Evolutionary conservation across 2,113 vertebrate genomes (phyloP).

Genomic region (Silurus glanis): DNA sequence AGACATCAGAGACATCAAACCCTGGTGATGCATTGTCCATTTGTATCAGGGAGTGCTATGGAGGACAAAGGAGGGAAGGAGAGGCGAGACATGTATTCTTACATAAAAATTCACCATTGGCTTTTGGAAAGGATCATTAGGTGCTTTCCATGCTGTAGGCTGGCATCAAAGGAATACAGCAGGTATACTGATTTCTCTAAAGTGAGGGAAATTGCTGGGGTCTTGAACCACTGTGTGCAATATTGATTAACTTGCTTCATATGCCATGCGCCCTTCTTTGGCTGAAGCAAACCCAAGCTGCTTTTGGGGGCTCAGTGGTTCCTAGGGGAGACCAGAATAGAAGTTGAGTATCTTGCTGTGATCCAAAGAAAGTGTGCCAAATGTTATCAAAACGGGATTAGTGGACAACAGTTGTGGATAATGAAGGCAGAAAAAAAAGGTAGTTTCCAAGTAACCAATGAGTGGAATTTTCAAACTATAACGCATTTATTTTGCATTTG

Average conservation of each 20-base stretch:
- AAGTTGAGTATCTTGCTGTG: conserved; percentile 79
- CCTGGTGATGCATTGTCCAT: conserved; percentile 74
- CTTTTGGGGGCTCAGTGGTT: conserved; percentile 75
- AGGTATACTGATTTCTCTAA: conserved; percentile 57
- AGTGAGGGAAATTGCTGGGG: conserved; percentile 34
- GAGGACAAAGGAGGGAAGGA: conserved; percentile 61
- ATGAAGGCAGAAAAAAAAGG: conserved; percentile 65
- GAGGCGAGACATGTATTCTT: conserved; percentile 60
- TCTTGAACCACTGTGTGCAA: conserved; percentile 44
- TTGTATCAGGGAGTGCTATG: conserved; percentile 68
- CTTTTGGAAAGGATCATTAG: conserved; percentile 62
- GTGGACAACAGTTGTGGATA: conserved; percentile 75
- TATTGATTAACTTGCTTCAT: conserved; percentile 62
- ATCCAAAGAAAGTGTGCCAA: conserved; percentile 81
- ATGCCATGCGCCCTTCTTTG: conserved; percentile 58
- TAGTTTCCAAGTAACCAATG: conserved; percentile 74
- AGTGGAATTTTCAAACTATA: conserved; percentile 69
- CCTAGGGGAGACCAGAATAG: conserved; percentile 78
- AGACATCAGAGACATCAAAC: conserved; percentile 77
- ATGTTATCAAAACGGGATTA: conserved; percentile 83
- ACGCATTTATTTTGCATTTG: conserved; percentile 2
- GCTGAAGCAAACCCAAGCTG: conserved; percentile 68
- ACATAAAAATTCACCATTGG: conserved; percentile 70
- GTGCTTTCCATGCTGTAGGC: conserved; percentile 60
- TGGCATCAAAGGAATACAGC: conserved; percentile 60